These are phyloP conservation scores for Semotilus atromaculatus DNA, from an alignment of 2,797 vertebrate species.

Conservation along the genomic window DNA sequence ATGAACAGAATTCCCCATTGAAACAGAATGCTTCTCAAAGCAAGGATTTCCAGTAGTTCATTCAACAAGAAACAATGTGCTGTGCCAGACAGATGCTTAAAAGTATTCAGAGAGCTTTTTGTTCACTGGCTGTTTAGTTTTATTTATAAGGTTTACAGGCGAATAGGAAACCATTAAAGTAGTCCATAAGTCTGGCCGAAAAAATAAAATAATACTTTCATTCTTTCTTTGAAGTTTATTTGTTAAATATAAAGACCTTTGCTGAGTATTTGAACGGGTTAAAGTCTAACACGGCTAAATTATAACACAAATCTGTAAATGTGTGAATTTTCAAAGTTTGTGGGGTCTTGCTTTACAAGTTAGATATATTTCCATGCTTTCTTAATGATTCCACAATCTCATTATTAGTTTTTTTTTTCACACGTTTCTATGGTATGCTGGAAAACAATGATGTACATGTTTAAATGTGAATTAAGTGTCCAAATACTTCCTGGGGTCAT, in stretches of 20 bases:
- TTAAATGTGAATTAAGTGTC: neutral
- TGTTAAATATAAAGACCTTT: neutral
- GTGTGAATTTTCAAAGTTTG: conserved; percentile 19
- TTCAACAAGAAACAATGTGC: conserved; percentile 43
- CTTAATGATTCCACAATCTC: conserved; percentile 37
- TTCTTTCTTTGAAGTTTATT: neutral
- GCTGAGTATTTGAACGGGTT: neutral
- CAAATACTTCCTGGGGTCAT: conserved; percentile 8
- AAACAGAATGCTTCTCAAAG: conserved; percentile 14
- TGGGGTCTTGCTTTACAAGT: conserved; percentile 46
- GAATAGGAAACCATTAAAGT: neutral
- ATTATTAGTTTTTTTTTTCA: neutral
- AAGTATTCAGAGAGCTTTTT: conserved; percentile 31
- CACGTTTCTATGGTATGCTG: neutral
- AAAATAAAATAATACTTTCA: neutral
- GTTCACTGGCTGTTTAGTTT: neutral
- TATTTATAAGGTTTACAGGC: neutral
- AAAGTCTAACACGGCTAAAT: conserved; percentile 18
- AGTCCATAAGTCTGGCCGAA: neutral
- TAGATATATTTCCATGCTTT: conserved; percentile 37
- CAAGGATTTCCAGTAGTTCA: conserved; percentile 45
- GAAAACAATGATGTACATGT: neutral
- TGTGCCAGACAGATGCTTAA: conserved; percentile 32
- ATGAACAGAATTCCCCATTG: conserved; percentile 41
- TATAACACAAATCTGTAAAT: conserved; percentile 32